phyloP scores from a whole-genome alignment of 2,797 vertebrate genomes.

The Nyctalus aviator region DNA sequence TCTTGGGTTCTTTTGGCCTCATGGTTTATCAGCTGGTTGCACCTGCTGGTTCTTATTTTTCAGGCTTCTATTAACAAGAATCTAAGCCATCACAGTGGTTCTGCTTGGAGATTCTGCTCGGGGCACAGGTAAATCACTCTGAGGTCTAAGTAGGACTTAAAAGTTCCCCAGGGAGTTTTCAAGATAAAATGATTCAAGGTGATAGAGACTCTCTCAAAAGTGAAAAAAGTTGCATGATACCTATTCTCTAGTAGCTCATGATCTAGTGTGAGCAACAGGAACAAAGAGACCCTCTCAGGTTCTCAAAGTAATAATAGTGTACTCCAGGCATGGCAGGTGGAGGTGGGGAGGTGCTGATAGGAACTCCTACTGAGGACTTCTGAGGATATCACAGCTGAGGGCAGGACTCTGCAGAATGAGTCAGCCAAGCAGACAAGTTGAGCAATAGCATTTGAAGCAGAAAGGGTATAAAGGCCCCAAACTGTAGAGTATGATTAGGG shows the following conservation, averaged over 20 bases:
- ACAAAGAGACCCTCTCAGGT: not conserved
- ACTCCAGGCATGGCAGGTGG: not conserved
- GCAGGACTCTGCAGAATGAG: not conserved
- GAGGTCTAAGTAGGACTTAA: not conserved
- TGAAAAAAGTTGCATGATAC: not conserved
- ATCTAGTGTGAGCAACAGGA: not conserved
- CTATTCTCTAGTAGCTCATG: not conserved
- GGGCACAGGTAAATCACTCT: slow-evolving; percentile 32
- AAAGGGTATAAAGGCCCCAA: not conserved
- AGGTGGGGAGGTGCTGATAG: not conserved
- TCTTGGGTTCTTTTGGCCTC: not conserved
- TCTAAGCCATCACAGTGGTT: not conserved
- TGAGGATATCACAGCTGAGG: not conserved
- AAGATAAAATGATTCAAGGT: slow-evolving; percentile 31
- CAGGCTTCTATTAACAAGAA: not conserved
- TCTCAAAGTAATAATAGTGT: not conserved
- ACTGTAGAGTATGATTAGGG: not conserved
- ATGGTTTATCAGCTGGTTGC: not conserved
- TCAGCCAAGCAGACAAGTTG: not conserved
- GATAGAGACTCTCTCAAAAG: slow-evolving; percentile 30
- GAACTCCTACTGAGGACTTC: not conserved
- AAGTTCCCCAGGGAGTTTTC: slow-evolving; percentile 34
- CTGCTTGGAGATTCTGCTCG: not conserved
- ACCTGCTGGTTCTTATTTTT: slow-evolving; percentile 59
- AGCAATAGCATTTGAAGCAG: not conserved